These are phyloP conservation scores for Leuctra nigra DNA, from an alignment of 2,888 invertebrate species.

Conservation along the genomic window DNA sequence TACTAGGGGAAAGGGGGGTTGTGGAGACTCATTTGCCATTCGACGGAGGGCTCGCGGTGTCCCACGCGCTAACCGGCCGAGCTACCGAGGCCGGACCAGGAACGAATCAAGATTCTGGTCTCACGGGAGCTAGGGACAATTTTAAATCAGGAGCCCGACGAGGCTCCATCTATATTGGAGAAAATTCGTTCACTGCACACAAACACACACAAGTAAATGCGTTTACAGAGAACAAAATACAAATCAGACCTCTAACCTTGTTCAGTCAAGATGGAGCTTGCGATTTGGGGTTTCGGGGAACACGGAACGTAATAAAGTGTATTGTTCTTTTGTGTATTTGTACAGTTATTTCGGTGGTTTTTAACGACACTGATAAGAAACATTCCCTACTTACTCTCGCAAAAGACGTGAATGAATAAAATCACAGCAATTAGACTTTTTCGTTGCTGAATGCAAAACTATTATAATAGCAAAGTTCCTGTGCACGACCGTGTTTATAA, in stretches of 20 bases:
- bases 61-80: background rate
- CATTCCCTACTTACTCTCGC: no score
- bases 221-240: background rate
- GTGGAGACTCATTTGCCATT: conserved; percentile 25
- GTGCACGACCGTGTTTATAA: no score
- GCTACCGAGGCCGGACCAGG: background rate
- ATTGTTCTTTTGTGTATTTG: no score
- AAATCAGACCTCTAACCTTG: background rate
- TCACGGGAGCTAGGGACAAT: conserved; percentile 14
- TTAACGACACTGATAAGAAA: no score
- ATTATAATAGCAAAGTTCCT: no score
- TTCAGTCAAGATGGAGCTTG: background rate
- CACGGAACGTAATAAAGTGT: no score
- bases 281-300: no score
- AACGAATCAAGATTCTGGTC: conserved; percentile 12
- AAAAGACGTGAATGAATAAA: no score
- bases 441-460: no score
- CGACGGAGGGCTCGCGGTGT: conserved; percentile 19
- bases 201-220: conserved; percentile 14
- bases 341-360: no score
- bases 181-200: background rate
- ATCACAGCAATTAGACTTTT: no score
- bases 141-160: conserved; percentile 8
- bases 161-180: background rate
- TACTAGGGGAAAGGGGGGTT: background rate